Evolutionary conservation across 2,888 invertebrate genomes (phyloP).

Genomic region (Uloborus plumipes): DNA sequence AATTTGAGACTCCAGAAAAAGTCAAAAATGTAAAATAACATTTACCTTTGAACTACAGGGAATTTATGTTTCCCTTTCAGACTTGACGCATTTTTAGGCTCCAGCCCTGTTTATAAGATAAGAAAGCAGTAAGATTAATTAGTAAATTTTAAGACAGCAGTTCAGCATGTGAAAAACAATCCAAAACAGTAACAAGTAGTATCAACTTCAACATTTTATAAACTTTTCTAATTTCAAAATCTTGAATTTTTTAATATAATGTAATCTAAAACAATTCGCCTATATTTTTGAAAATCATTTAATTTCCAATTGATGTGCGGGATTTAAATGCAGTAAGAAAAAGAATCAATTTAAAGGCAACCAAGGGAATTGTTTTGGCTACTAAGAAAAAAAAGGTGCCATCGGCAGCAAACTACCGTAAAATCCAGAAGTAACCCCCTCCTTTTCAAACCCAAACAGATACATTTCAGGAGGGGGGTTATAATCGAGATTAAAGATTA

Average conservation of each 20-base stretch:
- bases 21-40: neutral
- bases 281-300: too few species aligned
- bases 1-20: too few species aligned
- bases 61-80: constrained; percentile 40
- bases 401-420: too few species aligned
- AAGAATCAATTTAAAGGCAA: too few species aligned
- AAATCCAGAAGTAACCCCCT: too few species aligned
- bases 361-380: too few species aligned
- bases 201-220: neutral
- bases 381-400: too few species aligned
- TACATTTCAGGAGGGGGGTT: too few species aligned
- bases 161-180: neutral
- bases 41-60: constrained; percentile 58
- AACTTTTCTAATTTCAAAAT: neutral
- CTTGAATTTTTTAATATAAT: neutral
- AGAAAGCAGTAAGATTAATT: neutral
- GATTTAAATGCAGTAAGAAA: too few species aligned
- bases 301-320: too few species aligned
- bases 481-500: too few species aligned
- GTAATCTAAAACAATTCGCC: neutral
- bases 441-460: too few species aligned
- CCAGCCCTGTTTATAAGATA: constrained; percentile 35
- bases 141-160: neutral
- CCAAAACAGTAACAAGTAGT: neutral
- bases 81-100: constrained; percentile 44